Evolutionary conservation across 1,140 invertebrate species (phyloP).

Genomic region (Diorhabda sublineata): DNA sequence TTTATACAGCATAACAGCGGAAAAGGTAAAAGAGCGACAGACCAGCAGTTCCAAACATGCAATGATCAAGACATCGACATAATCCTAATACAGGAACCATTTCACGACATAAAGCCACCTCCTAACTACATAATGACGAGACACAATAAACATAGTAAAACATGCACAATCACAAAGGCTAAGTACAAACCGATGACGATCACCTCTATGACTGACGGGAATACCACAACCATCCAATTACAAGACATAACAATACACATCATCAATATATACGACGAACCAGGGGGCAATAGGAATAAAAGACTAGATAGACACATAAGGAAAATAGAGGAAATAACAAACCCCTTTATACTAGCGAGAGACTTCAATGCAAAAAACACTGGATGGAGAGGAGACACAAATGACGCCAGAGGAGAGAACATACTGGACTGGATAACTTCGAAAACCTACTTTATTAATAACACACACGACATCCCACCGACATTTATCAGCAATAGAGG

Average conservation of each 20-base stretch:
- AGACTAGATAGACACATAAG: too few relatives aligned
- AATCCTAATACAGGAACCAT: neutral
- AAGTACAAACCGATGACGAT: too few relatives aligned
- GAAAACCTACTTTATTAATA: neutral
- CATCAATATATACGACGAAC: slow-evolving; percentile 4
- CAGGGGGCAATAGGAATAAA: neutral
- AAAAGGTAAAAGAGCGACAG: neutral
- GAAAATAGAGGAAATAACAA: too few relatives aligned
- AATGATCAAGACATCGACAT: neutral
- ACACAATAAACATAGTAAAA: too few relatives aligned
- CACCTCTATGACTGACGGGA: neutral
- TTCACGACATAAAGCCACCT: too few relatives aligned
- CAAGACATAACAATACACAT: neutral
- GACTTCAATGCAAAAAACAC: slow-evolving; percentile 9
- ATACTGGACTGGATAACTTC: neutral
- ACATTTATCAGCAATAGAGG: neutral
- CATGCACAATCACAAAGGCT: too few relatives aligned
- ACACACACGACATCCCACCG: neutral
- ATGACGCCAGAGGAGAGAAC: too few relatives aligned
- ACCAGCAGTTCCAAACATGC: neutral
- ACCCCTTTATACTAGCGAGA: neutral
- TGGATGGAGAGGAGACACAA: too few relatives aligned
- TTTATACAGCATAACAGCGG: neutral
- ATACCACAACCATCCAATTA: neutral
- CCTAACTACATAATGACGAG: too few relatives aligned